Conservation (phyloP, 2,888 invertebrate species). For the Gasteruption jaculator region DNA sequence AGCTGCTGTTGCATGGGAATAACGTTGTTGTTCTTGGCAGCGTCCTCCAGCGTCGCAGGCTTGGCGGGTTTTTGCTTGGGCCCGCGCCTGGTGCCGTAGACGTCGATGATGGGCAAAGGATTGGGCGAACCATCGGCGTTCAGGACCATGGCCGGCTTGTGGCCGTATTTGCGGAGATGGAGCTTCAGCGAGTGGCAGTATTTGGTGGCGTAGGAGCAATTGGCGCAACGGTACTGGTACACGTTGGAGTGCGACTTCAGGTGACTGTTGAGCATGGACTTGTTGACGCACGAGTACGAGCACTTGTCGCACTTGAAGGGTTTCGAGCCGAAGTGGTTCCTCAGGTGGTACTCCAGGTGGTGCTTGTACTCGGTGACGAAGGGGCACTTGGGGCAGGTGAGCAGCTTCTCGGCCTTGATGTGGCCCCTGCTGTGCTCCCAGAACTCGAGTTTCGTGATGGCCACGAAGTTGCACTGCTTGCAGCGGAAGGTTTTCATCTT, state of each 20-base stretch:
- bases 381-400: constrained; percentile 88
- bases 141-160: constrained; percentile 85
- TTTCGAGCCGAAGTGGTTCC: constrained; percentile 92
- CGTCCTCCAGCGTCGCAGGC: constrained; percentile 15
- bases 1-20: constrained; percentile 2
- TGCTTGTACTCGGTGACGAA: constrained; percentile 99
- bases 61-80: constrained; percentile 64
- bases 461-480: constrained; percentile 84
- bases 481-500: constrained; percentile 88
- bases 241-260: constrained; percentile 91
- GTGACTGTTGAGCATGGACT: constrained; percentile 98
- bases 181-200: constrained; percentile 96
- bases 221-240: constrained; percentile 88
- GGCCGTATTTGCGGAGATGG: constrained; percentile 87
- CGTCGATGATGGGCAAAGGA: constrained; percentile 82
- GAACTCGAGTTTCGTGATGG: constrained; percentile 84
- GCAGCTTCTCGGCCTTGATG: constrained; percentile 87
- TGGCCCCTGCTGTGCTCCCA: constrained; percentile 91
- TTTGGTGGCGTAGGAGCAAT: constrained; percentile 95
- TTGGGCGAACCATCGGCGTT: constrained; percentile 87
- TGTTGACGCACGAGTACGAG: constrained; percentile 89
- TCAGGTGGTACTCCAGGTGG: constrained; percentile 93
- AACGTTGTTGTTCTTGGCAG: neutral
- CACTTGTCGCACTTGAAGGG: constrained; percentile 93
- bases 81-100: constrained; percentile 85